Base-by-base conservation (phyloP, 2,888 invertebrate genomes). In the Tuta absoluta region DNA sequence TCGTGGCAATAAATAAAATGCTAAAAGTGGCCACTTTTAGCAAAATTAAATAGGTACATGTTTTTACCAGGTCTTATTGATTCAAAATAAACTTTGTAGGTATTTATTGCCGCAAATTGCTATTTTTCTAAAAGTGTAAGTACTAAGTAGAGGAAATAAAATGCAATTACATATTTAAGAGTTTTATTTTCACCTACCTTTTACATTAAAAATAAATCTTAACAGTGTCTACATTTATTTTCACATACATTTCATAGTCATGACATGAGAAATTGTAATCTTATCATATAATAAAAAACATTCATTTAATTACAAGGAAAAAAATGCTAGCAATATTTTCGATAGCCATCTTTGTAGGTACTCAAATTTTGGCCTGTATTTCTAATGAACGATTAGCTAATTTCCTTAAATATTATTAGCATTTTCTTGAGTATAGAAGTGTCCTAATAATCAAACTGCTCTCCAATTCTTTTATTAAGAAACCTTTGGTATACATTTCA, bases 191-290 rank as follows among this genome's bases (percentile, higher is more conserved):
- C 51, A 53, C 23, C 51, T 53, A 53, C 51, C 17, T 58, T 33
- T 38, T 58, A 58, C 58, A 38, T 58, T 38, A 58, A 58, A 58
- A 38, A 38, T 58, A 58, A 58, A 37, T 37, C 17, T 33, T 58
- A 37, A 58, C 33, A 58, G 21, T 38, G 37, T 37, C 58, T 53
- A 53, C 23, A 23, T 23, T 53, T 51, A 53, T 53, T 53, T 53
- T 53, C 51, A 53, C 51, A 53, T 23, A 53, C 23, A 53, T 53
- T 53, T 23, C 24, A 53, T 53, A 53, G 33, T 33, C 51, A 53
- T 14, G 23, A 51, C 2, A 51, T 21, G 51, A 21, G 51, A 51
- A 51, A 51, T 23, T 23, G 23, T 51, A 51, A 51, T 51, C 51
- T 51, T 51, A 51, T 23, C 21, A n/a, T 51, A 53, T 23, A 53